Percentiles rank a stretch among this genome's conserved stretches.
Evolutionary conservation across 2,797 vertebrate species (phyloP).

Genomic region (Brachymystax lenok): DNA sequence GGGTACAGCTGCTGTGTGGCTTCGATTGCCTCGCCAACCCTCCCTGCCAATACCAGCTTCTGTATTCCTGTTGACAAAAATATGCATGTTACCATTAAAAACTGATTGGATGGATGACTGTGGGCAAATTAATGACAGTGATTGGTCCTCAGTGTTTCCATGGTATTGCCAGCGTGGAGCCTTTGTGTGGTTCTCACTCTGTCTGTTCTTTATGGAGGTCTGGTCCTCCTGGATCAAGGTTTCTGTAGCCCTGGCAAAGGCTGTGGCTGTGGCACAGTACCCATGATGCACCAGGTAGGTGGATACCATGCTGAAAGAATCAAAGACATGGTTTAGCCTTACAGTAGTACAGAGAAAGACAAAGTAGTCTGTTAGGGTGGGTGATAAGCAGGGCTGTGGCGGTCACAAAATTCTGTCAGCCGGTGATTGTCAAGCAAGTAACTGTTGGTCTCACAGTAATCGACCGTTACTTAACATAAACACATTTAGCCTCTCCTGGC

Average conservation of each 20-base stretch:
- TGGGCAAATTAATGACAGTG: background rate
- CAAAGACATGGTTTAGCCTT: slow-evolving; percentile 6
- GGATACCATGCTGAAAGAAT: slow-evolving; percentile 88
- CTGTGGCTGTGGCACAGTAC: slow-evolving; percentile 94
- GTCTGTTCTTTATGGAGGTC: slow-evolving; percentile 97
- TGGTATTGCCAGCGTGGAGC: background rate
- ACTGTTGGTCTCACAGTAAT: too few species aligned
- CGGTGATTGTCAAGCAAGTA: too few species aligned
- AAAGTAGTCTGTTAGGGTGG: background rate
- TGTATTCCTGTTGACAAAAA: slow-evolving; percentile 88
- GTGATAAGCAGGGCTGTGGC: too few species aligned
- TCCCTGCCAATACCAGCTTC: slow-evolving; percentile 95
- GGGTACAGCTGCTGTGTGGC: slow-evolving; percentile 94
- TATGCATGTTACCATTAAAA: background rate
- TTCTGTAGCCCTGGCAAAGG: slow-evolving; percentile 94
- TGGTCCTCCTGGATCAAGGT: slow-evolving; percentile 96
- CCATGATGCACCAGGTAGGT: slow-evolving; percentile 99
- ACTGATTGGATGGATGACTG: background rate
- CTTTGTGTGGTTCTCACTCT: slow-evolving; percentile 78
- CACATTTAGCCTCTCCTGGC: too few species aligned
- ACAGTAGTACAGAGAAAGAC: background rate
- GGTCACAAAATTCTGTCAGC: too few species aligned
- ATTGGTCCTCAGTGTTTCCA: background rate
- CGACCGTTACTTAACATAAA: too few species aligned
- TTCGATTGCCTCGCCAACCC: slow-evolving; percentile 95